These are phyloP conservation scores for Odontophorus gujanensis DNA, from an alignment of 2,113 vertebrate species.

Conservation along the genomic window DNA sequence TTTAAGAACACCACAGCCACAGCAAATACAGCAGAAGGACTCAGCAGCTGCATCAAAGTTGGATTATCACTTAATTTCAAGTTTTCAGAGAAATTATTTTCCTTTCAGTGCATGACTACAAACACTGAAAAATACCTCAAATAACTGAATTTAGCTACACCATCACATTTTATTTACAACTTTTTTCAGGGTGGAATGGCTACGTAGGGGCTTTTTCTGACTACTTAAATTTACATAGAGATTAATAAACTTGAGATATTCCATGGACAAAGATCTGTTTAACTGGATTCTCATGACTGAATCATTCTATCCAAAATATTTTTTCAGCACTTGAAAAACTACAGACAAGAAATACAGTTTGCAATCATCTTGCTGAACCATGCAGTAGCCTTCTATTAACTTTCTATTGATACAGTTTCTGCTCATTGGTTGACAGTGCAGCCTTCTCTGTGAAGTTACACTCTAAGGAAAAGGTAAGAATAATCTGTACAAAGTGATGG, in stretches of 20 bases:
- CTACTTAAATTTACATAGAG: conserved; percentile 36
- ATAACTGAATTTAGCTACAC: background rate
- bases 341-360: conserved; percentile 1
- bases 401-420: background rate
- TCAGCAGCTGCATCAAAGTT: background rate
- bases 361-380: conserved; percentile 30
- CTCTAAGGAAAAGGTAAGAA: background rate
- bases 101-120: background rate
- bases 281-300: conserved; percentile 50
- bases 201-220: conserved; percentile 4
- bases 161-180: background rate
- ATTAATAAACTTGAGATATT: conserved; percentile 34
- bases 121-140: background rate
- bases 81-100: background rate
- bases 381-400: background rate
- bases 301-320: background rate
- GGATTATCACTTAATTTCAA: background rate
- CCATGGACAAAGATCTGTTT: background rate
- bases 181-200: background rate
- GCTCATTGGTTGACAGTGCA: conserved; percentile 19
- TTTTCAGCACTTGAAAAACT: conserved; percentile 34
- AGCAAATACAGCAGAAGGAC: background rate
- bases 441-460: background rate
- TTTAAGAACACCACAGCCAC: background rate
- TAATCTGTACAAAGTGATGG: background rate